Evolutionary conservation across 1,140 invertebrate genomes (phyloP), one percentile per base, ranked within the genome.

Genomic region (Thaumatotibia leucotreta): DNA sequence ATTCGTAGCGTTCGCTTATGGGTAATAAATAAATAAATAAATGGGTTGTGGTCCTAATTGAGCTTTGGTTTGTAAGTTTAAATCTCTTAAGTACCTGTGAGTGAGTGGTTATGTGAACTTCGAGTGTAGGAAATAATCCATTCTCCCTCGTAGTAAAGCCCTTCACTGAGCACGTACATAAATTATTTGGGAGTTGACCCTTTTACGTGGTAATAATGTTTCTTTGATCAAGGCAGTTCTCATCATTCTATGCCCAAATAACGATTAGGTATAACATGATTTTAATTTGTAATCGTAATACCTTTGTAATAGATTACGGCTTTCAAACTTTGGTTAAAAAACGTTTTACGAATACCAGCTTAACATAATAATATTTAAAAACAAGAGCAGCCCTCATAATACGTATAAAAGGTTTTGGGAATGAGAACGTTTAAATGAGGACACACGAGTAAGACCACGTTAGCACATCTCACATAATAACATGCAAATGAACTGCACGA

Each of bases 401-500:
- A n/a, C n/a, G n/a, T n/a, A 29, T 4, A 29, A 29, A 29, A 29
- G 6, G 2, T 2, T 29, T 3, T n/a, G 9, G 14, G 1, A 39
- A 11, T 4, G n/a, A 39, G 35, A 14, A 2, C 6, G 4, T 1
- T 20, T 17, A 20, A 20, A 45, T 45, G 39, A 20, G 39, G 17
- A 20, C 17, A 45, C 17, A 4, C 8, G 14, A 45, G 14, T 20
- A 45, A 76, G 64, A 14, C 65, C 54, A 54, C 64, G 69, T 68
- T 69, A 69, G 62, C 69, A 64, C 73, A 75, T 68, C 33, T 63
- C 63, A 76, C 74, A 77, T 70, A 81, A 80, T 80, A 79, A 71
- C 78, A 85, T 84, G 79, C 76, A 88, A 86, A 88, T 86, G 77
- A 84, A 83, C 79, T 75, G 74, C 73, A 77, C 67, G 67, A 79